A percentile compares a stretch with the other conserved stretches of the same genome.
phyloP scores from a whole-genome alignment of 1,140 invertebrate species.

The Platyura marginata region DNA sequence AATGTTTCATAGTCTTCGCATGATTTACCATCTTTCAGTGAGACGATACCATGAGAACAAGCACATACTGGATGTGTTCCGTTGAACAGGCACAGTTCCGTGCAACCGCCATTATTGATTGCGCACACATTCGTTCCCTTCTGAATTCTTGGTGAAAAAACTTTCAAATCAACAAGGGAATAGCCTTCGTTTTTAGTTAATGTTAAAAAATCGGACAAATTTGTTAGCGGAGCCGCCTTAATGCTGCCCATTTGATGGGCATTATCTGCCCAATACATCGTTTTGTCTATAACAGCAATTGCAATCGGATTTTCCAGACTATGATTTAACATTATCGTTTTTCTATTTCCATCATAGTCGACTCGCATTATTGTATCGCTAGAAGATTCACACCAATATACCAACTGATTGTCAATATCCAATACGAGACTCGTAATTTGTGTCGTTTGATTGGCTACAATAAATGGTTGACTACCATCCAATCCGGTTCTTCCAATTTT shows the following conservation, averaged over 20 bases:
- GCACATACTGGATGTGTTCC: constrained; percentile 45
- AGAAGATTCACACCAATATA: constrained; percentile 85
- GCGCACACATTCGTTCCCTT: constrained; percentile 45
- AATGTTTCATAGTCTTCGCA: constrained; percentile 58
- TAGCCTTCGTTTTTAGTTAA: constrained; percentile 35
- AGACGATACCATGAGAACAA: constrained; percentile 53
- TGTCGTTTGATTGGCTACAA: constrained; percentile 28
- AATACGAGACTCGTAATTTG: constrained; percentile 51
- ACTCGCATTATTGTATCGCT: constrained; percentile 68
- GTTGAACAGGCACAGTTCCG: constrained; percentile 59
- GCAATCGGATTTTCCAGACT: constrained; percentile 61
- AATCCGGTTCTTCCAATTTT: constrained; percentile 54
- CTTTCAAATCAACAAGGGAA: constrained; percentile 50
- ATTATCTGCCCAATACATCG: constrained; percentile 27
- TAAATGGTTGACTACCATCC: constrained; percentile 43
- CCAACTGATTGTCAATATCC: constrained; percentile 45
- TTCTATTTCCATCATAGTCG: constrained; percentile 50
- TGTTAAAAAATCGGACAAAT: constrained; percentile 34
- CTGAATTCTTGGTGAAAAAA: constrained; percentile 34
- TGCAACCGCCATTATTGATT: constrained; percentile 55
- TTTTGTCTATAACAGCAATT: constrained; percentile 19
- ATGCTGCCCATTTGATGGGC: constrained; percentile 43
- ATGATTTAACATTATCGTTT: constrained; percentile 43
- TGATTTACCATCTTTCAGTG: constrained; percentile 34
- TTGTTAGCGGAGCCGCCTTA: constrained; percentile 36